Percentiles rank a stretch among this genome's conserved stretches.
phyloP scores from a whole-genome alignment of 2,888 invertebrate genomes.

The Phania funesta region DNA sequence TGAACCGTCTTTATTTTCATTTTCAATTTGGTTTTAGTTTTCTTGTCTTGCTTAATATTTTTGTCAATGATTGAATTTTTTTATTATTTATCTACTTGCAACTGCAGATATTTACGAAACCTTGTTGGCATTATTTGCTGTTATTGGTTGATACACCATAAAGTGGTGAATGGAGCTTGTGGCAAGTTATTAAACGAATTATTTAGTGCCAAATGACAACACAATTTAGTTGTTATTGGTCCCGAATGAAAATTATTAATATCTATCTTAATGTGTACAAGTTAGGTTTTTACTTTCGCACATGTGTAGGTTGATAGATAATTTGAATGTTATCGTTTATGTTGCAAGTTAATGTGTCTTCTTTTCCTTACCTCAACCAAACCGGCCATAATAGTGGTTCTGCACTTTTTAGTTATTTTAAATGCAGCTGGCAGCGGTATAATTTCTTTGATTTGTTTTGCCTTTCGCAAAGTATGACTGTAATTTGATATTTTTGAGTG shows the following conservation, averaged over 20 bases:
- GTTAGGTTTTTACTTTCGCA: slow-evolving; percentile 23
- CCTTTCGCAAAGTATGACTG: neutral
- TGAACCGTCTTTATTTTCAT: slow-evolving; percentile 25
- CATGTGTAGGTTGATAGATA: slow-evolving; percentile 43
- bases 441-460: slow-evolving; percentile 32
- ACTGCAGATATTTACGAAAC: slow-evolving; percentile 3
- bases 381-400: neutral
- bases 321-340: slow-evolving; percentile 49
- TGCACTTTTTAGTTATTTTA: neutral
- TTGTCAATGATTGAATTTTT: neutral
- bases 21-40: neutral
- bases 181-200: slow-evolving; percentile 49
- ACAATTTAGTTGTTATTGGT: slow-evolving; percentile 54
- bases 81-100: neutral
- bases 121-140: slow-evolving; percentile 7
- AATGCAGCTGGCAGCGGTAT: slow-evolving; percentile 31
- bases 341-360: slow-evolving; percentile 23
- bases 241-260: slow-evolving; percentile 52
- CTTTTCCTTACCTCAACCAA: neutral
- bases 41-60: neutral
- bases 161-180: slow-evolving; percentile 15
- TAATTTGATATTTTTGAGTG: slow-evolving; percentile 38
- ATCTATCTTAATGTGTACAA: slow-evolving; percentile 31
- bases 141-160: neutral
- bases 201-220: slow-evolving; percentile 59